Percentiles rank a stretch among this genome's conserved stretches.
Evolutionary conservation across 2,888 invertebrate genomes (phyloP).

Genomic region (Argyresthia goedartella): DNA sequence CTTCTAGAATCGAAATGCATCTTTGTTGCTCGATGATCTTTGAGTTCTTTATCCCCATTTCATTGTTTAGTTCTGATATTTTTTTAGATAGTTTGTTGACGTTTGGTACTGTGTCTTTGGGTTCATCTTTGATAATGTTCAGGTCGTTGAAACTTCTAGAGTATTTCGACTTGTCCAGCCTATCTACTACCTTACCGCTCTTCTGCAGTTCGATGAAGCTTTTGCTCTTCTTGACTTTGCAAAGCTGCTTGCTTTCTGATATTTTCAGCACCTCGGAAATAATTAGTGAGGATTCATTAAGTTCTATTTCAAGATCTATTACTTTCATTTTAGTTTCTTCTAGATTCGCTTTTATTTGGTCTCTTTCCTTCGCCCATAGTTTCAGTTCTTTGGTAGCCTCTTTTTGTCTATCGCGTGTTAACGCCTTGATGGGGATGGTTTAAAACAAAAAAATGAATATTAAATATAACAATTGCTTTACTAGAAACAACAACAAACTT

Average conservation of each 20-base stretch:
- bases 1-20: slow-evolving; percentile 65
- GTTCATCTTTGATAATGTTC: slow-evolving; percentile 30
- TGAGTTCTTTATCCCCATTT: slow-evolving; percentile 60
- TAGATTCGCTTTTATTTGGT: slow-evolving; percentile 40
- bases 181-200: slow-evolving; percentile 72
- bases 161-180: slow-evolving; percentile 60
- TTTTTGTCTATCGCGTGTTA: slow-evolving; percentile 39
- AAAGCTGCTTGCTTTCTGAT: slow-evolving; percentile 46
- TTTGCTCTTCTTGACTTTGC: slow-evolving; percentile 48
- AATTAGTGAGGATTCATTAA: slow-evolving; percentile 65
- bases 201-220: slow-evolving; percentile 65
- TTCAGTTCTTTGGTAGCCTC: slow-evolving; percentile 30
- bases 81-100: slow-evolving; percentile 47
- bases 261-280: slow-evolving; percentile 61
- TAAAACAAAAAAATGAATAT: slow-evolving; percentile 42
- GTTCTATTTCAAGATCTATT: slow-evolving; percentile 64
- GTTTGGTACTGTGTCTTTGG: slow-evolving; percentile 29
- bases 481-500: slow-evolving; percentile 40
- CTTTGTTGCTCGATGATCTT: slow-evolving; percentile 68
- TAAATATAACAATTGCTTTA: slow-evolving; percentile 36
- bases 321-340: slow-evolving; percentile 56
- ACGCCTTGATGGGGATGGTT: slow-evolving; percentile 42
- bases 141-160: slow-evolving; percentile 57
- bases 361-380: slow-evolving; percentile 41
- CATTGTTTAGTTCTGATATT: slow-evolving; percentile 52